A percentile compares a stretch with the other conserved stretches of the same genome.
Evolutionary conservation across 35 echinoderm and acorn worm genomes (phyloP).

Genomic region (Ophioderma brevispina): DNA sequence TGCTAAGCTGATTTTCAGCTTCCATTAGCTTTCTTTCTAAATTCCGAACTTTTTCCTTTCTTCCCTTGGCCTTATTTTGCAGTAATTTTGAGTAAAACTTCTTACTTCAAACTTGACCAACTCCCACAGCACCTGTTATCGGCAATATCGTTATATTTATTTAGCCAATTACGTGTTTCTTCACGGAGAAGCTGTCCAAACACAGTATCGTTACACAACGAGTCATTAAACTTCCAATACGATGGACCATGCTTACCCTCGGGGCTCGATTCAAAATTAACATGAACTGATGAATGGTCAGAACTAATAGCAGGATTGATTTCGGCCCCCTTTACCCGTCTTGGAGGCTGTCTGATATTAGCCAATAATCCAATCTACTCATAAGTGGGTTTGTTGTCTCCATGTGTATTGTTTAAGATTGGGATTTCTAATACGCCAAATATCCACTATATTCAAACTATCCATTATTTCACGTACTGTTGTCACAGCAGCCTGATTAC

Average conservation of each 20-base stretch:
- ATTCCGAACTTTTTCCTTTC: background rate
- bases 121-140: background rate
- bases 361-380: conserved; percentile 17
- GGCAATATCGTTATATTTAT: conserved; percentile 7
- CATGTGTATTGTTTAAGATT: conserved; percentile 12
- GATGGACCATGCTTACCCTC: background rate
- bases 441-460: conserved; percentile 1
- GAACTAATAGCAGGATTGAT: conserved; percentile 12
- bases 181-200: background rate
- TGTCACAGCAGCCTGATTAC: background rate
- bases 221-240: background rate
- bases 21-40: background rate
- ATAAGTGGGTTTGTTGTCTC: conserved; percentile 21
- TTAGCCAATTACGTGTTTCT: background rate
- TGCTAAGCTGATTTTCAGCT: background rate
- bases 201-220: background rate
- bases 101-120: conserved; percentile 10
- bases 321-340: background rate
- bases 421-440: conserved; percentile 28
- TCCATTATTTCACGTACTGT: background rate
- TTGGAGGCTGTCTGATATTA: conserved; percentile 12
- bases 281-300: background rate
- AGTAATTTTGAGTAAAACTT: background rate
- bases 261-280: background rate
- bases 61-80: background rate